Evolutionary conservation across 2,797 vertebrate species (phyloP), one percentile per base, ranked within the genome.

Genomic region (Decapterus maruadsi): DNA sequence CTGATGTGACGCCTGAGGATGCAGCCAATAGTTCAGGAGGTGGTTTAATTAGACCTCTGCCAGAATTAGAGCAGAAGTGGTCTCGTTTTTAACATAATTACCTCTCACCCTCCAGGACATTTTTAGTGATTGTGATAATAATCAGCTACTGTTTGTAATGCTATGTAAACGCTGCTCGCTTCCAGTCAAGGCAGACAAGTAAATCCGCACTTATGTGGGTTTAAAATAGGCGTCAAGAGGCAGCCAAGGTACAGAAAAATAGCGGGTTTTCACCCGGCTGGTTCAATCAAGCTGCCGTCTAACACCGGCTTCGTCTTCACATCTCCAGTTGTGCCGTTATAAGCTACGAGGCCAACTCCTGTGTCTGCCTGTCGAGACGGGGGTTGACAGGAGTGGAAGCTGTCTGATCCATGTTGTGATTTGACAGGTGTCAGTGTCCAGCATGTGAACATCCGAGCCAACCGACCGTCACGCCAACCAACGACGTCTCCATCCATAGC

Each of bases 361-460:
- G 45, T 12, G 46, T 78, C 80, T 83, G 72, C 58, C 66, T 67
- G 71, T 51, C 73, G 78, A 77, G 80, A 68, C 65, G 26, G 26
- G 26, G 12, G 55, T 62, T 83, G 86, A 86, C 87, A 85, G 81
- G 61, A 82, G 40, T 1, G 53, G 46, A 26, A 71, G 80, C 80
- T 29, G 82, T 77, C 77, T 63, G 82, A 84, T 84, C 58, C 60
- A 13, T 31, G 70, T 60, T 84, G 54, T 72, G 80, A 86, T 73
- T 75, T 83, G 87, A 89, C 83, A 84, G 72, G 80, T 82, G 86
- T 88, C 85, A 73, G 78, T 42, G 63, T 87, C 87, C 83, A 58
- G 66, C 77, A 67, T 57, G 60, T 74, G 69, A 81, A 76, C 77
- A 76, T 80, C 72, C 50, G 60, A 85, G 69, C 43, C 8, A 3